Evolutionary conservation across 2,113 vertebrate genomes (phyloP), one percentile per base, ranked within the genome.

Genomic region (Phaethornis superciliosus): DNA sequence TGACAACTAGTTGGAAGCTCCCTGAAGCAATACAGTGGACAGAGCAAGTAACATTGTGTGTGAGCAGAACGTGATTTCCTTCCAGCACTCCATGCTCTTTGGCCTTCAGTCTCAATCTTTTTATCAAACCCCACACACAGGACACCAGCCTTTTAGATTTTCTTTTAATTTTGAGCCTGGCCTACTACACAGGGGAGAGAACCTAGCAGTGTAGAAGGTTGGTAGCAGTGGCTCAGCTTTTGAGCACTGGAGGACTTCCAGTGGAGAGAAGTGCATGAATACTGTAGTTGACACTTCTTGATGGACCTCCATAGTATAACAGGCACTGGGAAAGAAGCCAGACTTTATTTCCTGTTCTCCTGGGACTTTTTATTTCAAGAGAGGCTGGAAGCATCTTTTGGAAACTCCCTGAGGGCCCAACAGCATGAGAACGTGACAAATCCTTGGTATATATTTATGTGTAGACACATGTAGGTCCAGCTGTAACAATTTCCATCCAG

Each of bases 321-420:
- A 72, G 54, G 46, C 6, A 6, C 27, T 20, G 12, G 51, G 54
- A 83, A 84, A 81, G 64, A 72, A 87, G 85, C 30, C 64, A 75
- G 65, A 40, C 28, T 28, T 28, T 72, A 69, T 56, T 85, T 81
- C 63, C 87, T 81, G 23, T 74, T 90, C 55, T 83, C 44, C 63
- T 92, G 63, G 86, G 63, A 49, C 68, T 86, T 33, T 69, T 92
- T 69, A 58, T 14, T 86, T 88, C 67, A 93, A 78, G 30, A 2
- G 6, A 77, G 32, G 28, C 67, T 93, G 49, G 75, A 79, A 91
- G 40, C 60, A 77, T 69, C 30, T 60, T 85, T 49, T 68, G 59
- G 89, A 93, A 92, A 93, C 88, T 88, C 83, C 63, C 76, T 77
- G 23, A 72, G 74, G 71, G 89, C n/a, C 30, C 51, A 81, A n/a